Conservation (phyloP, 2,113 vertebrate genomes). For the Myiozetetes cayanensis region DNA sequence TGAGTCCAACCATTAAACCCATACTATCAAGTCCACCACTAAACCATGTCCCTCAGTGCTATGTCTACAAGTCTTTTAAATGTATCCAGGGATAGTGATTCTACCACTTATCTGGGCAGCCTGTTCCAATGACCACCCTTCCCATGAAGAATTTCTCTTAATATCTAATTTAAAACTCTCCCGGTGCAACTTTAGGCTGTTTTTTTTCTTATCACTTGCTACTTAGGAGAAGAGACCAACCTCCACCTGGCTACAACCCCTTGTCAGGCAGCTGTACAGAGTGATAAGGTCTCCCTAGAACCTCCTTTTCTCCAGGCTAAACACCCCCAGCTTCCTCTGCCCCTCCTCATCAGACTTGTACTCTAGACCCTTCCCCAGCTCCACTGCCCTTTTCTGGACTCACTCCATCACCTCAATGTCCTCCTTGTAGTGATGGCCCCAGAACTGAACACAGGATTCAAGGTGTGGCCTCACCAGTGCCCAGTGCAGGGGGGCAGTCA, state of each 20-base stretch:
- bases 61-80: accelerated
- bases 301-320: neutral
- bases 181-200: neutral
- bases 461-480: neutral
- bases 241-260: neutral
- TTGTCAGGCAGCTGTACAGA: neutral
- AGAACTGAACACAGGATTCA: neutral
- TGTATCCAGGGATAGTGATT: neutral
- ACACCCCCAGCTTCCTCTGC: neutral
- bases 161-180: neutral
- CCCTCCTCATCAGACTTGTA: neutral
- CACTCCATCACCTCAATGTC: neutral
- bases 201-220: neutral
- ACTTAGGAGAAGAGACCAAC: accelerated
- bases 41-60: neutral
- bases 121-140: neutral
- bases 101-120: neutral
- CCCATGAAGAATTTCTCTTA: neutral
- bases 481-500: neutral
- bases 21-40: neutral
- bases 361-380: neutral
- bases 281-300: neutral
- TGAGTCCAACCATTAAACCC: neutral
- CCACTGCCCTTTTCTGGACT: neutral
- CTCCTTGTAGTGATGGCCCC: neutral